Evolutionary conservation across 2,113 vertebrate genomes (phyloP), one percentile per base, ranked within the genome.

Genomic region (Mus spicilegus): DNA sequence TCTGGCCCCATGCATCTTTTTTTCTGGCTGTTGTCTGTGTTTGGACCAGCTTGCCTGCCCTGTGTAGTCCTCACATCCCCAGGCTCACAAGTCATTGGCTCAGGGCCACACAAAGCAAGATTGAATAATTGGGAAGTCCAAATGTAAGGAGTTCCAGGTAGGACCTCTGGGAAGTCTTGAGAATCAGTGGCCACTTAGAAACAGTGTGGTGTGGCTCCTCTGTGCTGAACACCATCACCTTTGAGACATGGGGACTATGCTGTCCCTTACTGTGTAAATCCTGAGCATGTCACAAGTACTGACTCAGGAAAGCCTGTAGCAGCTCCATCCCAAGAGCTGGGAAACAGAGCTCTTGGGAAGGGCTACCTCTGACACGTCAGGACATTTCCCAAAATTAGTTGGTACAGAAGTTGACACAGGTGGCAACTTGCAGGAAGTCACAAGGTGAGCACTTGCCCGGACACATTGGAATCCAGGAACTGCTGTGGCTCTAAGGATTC

Each of bases 191-290:
- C 54, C n/a, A 24, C 28, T 4, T 28, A 54, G 16, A 51, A 26
- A 20, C 1, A 7, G 17, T 6, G 0, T 28, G 51, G 65, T 3
- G 1, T 36, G 0, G 1, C 7, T 78, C 26, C 69, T 87, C 63
- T 19, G 7, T 12, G 26, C 19, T 8, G 22, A 70, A 10, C 2
- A 12, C 22, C 22, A n/a, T 7, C 5, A 56, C 36, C n/a, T 78
- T 72, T 58, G 51, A 84, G 75, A 77, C 3, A 33, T 19, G 6
- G 0, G 3, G 36, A 28, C 61, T 49, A 0, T 12, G 39, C 2
- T 54, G 73, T 58, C 10, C 8, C 5, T 20, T 20, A 20, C 88
- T 36, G 17, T 2, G 6, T 69, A 1, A 3, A 51, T 51, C 70
- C 77, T 17, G 26, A n/a, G 76, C 76, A 26, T 33, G 7, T 88